phyloP scores from a whole-genome alignment of 1,140 invertebrate species.

The Latrodectus geometricus region DNA sequence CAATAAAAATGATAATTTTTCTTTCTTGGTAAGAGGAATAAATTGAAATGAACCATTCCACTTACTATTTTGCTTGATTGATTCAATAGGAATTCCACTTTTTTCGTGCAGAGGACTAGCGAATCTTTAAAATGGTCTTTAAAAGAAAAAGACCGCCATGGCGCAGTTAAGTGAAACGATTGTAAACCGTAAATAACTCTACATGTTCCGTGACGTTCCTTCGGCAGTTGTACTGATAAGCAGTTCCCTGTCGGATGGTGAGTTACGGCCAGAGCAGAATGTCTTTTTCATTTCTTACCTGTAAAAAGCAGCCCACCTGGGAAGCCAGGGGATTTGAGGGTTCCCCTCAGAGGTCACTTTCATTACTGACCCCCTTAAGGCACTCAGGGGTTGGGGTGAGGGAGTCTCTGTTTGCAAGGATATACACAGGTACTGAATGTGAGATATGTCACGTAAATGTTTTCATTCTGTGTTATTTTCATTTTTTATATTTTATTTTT shows the following conservation, averaged over 20 bases:
- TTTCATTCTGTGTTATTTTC: neutral
- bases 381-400: too few relatives aligned
- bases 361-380: slow-evolving; percentile 4
- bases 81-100: too few relatives aligned
- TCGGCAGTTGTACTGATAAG: neutral
- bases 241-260: neutral
- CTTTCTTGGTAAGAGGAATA: too few relatives aligned
- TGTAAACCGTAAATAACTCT: slow-evolving; percentile 26
- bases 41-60: too few relatives aligned
- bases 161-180: neutral
- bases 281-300: neutral
- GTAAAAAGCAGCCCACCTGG: neutral
- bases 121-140: too few relatives aligned
- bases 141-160: neutral
- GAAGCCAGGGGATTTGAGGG: neutral
- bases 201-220: slow-evolving; percentile 9
- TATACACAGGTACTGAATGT: neutral
- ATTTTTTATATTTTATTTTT: too few relatives aligned
- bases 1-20: too few relatives aligned
- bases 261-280: neutral
- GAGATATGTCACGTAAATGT: neutral
- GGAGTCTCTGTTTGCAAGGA: too few relatives aligned
- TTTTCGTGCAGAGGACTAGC: too few relatives aligned
- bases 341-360: neutral
- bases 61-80: too few relatives aligned